A percentile compares a stretch with the other conserved stretches of the same genome.
These are phyloP conservation scores for Euclidia mi DNA, from an alignment of 2,888 invertebrate species.

Conservation along the genomic window DNA sequence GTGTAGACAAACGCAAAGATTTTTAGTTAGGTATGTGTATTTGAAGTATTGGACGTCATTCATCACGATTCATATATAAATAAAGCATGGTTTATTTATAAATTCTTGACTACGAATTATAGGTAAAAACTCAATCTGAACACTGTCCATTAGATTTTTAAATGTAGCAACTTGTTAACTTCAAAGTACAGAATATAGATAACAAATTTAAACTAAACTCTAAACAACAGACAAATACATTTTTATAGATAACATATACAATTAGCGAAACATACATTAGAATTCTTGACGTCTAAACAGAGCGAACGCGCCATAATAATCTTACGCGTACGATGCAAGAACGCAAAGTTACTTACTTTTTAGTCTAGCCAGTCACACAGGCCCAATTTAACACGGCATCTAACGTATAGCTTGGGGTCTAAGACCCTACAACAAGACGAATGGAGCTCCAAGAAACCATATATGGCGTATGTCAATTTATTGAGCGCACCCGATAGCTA, in stretches of 20 bases:
- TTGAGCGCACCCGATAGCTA: constrained; percentile 73
- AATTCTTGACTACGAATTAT: too few relatives aligned
- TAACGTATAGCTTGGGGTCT: constrained; percentile 72
- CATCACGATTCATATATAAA: too few relatives aligned
- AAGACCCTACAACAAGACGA: constrained; percentile 73
- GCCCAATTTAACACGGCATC: constrained; percentile 74
- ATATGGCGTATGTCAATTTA: constrained; percentile 87
- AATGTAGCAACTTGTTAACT: too few relatives aligned
- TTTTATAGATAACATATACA: constrained; percentile 1
- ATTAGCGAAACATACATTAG: constrained; percentile 22
- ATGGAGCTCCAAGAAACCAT: constrained; percentile 71
- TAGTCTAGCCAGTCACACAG: constrained; percentile 59
- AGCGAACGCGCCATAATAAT: constrained; percentile 27
- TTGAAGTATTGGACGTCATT: too few relatives aligned
- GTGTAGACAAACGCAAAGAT: too few relatives aligned
- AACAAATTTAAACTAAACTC: too few relatives aligned
- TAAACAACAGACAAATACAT: neutral
- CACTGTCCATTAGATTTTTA: too few relatives aligned
- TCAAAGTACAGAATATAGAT: too few relatives aligned
- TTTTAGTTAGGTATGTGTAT: too few relatives aligned
- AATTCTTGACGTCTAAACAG: constrained; percentile 21
- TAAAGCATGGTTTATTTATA: too few relatives aligned
- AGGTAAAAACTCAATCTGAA: too few relatives aligned
- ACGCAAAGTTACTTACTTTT: constrained; percentile 52
- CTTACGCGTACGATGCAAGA: constrained; percentile 29